Base-by-base conservation (phyloP, 1,140 invertebrate species). In the Drosophila murphyi region DNA sequence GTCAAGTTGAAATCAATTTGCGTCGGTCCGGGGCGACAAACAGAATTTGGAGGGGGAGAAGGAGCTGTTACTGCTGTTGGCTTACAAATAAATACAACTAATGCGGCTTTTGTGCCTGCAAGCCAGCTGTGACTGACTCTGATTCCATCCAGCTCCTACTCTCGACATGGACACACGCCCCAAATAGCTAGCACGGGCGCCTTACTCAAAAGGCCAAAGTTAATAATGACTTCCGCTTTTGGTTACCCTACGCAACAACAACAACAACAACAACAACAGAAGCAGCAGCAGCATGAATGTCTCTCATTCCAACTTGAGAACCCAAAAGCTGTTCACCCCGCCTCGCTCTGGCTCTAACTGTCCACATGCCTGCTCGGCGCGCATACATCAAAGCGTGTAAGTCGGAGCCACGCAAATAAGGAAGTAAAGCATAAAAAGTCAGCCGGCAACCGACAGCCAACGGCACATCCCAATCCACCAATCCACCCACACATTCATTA, bases 21-120 rank as follows among this genome's bases (percentile, higher is more conserved):
- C 41, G 34, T 65, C 35, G 62, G 60, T 61, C 45, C 52, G 29
- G 45, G 10, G 10, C 48, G 37, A 48, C 62, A 48, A 41, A 45
- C 47, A 65, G 32, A 28, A 31, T 20, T 20, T 20, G 6, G 37
- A 31, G 37, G 43, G 37, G 45, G 2, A 41, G 54, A 3, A 54
- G 64, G 37, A 78, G 51, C 79, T 87, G 85, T 78, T 85, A 76
- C 85, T 89, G 86, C 85, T 89, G 85, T 72, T 61, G 88, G 81
- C 86, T 89, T 89, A 89, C 88, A 89, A 89, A 89, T 89, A 89
- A 89, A 89, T 89, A 89, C 85, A 89, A 89, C 85, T 89, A 89
- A 89, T 89, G 85, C 85, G 85, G 85, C 85, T 89, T 89, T 89
- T 89, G 86, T 89, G 85, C 85, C 85, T 89, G 90, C 85, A 85